Evolutionary conservation across 2,797 vertebrate species (phyloP).

Genomic region (Bufotes viridis): DNA sequence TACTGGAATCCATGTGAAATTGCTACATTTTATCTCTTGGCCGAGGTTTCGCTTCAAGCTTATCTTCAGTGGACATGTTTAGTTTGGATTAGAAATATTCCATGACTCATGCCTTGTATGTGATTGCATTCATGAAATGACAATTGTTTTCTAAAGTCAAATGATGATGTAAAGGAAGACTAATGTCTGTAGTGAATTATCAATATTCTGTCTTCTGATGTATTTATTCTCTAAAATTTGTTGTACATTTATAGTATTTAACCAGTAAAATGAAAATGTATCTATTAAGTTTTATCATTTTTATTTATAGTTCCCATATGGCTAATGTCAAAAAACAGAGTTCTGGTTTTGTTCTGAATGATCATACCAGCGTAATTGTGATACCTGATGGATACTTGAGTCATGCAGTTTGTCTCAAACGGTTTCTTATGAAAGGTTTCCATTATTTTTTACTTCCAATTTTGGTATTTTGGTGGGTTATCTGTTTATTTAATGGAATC

Average conservation of each 20-base stretch:
- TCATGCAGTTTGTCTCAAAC: neutral
- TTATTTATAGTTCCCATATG: neutral
- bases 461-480: neutral
- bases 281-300: neutral
- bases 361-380: neutral
- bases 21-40: neutral
- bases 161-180: slow-evolving; percentile 26
- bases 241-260: neutral
- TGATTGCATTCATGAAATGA: slow-evolving; percentile 21
- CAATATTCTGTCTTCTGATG: neutral
- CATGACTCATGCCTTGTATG: slow-evolving; percentile 19
- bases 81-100: neutral
- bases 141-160: slow-evolving; percentile 2
- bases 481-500: neutral
- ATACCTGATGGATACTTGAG: neutral
- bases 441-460: neutral
- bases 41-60: neutral
- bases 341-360: neutral
- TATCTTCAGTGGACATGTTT: neutral
- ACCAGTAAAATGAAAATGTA: neutral
- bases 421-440: neutral
- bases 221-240: neutral
- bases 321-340: slow-evolving; percentile 1
- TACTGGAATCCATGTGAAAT: neutral
- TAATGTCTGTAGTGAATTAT: slow-evolving; percentile 12